Evolutionary conservation across 2,797 vertebrate genomes (phyloP), one percentile per base, ranked within the genome.

Genomic region (Chiroxiphia lanceolata): DNA sequence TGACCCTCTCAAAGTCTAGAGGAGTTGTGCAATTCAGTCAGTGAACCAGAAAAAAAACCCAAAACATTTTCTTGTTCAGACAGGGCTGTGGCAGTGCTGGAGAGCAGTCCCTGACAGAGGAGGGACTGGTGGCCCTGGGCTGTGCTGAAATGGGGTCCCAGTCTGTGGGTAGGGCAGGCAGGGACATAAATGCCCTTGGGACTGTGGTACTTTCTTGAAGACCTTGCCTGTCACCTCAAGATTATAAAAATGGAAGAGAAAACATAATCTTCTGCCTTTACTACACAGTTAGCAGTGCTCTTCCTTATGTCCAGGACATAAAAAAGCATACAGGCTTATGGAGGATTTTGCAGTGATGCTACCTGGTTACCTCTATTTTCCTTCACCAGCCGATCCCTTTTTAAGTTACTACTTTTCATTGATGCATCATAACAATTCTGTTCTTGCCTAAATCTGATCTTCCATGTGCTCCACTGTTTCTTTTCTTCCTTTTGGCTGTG

Each of bases 121-220:
- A 71, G n/a, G 57, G 59, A 13, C 67, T 69, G 71, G 33, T 33
- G 61, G 36, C 26, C 45, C 74, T 78, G 88, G 40, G 11, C 31
- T 54, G 34, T 5, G 81, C 48, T 56, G 36, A 34, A 47, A 36
- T 13, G 23, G 31, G 31, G 29, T n/a, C 69, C 60, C 53, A 63
- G 65, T 36, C 44, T 27, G 20, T 4, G 22, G 56, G 48, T 40
- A 78, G 34, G 15, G 9, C 4, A 2, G 27, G 33, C 38, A 85
- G 44, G 56, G 68, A 59, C 36, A 23, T 1, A 27, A 60, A 31
- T 15, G 45, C 13, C 14, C 48, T 67, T 0, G 0, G 44, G 47
- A 50, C 33, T 22, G 13, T 21, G n/a, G 40, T 12, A 3, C 9
- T 2, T 31, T 38, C 31, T 31, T 13, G 0, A 44, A 76, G 36